Conservation (phyloP, 2,113 vertebrate species). For the Malaclemys terrapin region DNA sequence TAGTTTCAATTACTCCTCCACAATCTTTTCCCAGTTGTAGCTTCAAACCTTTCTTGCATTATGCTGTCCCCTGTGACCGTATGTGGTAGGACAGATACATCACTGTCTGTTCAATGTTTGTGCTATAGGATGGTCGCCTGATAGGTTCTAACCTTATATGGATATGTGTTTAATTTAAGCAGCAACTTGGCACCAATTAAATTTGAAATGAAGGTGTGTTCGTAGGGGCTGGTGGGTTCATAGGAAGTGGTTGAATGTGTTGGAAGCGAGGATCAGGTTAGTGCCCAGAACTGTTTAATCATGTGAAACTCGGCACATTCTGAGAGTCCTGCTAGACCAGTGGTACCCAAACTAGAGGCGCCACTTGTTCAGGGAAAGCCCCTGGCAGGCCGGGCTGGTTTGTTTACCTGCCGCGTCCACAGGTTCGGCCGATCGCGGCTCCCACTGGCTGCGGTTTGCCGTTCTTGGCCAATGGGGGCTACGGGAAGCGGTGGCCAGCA, state of each 20-base stretch:
- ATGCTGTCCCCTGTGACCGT: background rate
- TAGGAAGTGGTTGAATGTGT: background rate
- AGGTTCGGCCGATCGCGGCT: no score
- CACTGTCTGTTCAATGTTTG: background rate
- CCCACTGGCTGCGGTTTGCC: no score
- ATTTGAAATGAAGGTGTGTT: background rate
- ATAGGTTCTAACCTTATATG: background rate
- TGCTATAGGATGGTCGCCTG: background rate
- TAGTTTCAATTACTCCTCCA: background rate
- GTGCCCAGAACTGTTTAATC: background rate
- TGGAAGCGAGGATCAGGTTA: background rate
- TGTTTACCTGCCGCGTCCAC: no score
- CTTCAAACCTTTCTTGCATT: background rate
- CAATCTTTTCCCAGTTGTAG: background rate
- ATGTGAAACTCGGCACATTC: no score
- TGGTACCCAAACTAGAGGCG: no score
- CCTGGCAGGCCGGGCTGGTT: no score
- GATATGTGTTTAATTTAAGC: background rate
- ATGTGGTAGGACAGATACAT: background rate
- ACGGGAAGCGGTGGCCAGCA: no score
- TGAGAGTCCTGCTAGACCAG: background rate
- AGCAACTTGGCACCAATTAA: background rate
- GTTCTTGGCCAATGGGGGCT: no score
- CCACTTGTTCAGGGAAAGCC: no score
- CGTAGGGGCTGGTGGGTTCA: background rate